phyloP scores from a whole-genome alignment of 2,797 vertebrate genomes.

The Paramormyrops hopkinsi region DNA sequence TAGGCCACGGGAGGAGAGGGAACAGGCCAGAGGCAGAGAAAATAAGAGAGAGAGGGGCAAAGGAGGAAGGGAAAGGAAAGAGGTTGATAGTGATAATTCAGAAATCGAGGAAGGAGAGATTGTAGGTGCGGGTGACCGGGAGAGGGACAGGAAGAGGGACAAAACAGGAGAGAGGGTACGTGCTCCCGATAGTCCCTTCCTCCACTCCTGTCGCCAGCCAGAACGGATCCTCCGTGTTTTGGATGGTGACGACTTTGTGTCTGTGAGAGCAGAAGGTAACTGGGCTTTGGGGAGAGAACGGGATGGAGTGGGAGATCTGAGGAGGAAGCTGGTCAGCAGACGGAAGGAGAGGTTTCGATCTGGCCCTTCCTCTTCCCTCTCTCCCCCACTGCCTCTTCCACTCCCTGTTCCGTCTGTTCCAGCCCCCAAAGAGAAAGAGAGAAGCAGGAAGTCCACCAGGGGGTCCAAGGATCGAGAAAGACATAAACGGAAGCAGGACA shows the following conservation, averaged over 20 bases:
- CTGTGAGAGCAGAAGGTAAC: constrained; percentile 71
- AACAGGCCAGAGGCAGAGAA: constrained; percentile 39
- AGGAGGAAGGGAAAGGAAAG: constrained; percentile 33
- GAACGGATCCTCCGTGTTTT: constrained; percentile 69
- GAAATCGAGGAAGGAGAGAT: constrained; percentile 93
- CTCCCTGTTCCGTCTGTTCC: constrained; percentile 42
- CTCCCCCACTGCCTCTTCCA: constrained; percentile 46
- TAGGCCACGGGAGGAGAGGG: constrained; percentile 16
- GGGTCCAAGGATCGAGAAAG: constrained; percentile 53
- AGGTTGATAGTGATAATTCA: constrained; percentile 57
- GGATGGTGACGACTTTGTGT: constrained; percentile 80
- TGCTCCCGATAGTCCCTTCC: constrained; percentile 50
- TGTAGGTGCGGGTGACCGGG: constrained; percentile 60
- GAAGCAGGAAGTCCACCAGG: constrained; percentile 61
- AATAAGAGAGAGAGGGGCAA: constrained; percentile 22
- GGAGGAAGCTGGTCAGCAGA: constrained; percentile 78
- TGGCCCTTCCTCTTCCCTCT: constrained; percentile 58
- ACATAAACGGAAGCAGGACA: constrained; percentile 56
- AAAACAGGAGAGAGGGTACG: constrained; percentile 42
- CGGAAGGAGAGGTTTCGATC: constrained; percentile 73
- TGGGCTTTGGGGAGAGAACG: constrained; percentile 57
- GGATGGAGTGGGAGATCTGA: constrained; percentile 62
- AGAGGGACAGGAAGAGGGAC: constrained; percentile 36
- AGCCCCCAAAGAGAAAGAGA: constrained; percentile 46
- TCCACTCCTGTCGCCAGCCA: constrained; percentile 49